phyloP scores from a whole-genome alignment of 2,113 vertebrate species.

The Dasypus novemcinctus region DNA sequence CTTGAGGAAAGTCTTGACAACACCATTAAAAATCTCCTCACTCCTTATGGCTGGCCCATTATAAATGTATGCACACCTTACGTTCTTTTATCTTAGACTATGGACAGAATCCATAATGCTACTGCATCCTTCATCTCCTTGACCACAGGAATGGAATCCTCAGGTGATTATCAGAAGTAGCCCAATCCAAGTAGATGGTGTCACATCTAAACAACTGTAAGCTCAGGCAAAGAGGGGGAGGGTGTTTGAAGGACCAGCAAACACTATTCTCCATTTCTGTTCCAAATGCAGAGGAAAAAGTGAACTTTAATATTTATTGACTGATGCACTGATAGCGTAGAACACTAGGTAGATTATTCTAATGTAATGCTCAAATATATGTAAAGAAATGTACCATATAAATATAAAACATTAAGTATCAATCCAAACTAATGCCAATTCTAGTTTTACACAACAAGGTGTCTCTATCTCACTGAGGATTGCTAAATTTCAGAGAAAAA shows the following conservation, averaged over 20 bases:
- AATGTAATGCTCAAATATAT: background rate
- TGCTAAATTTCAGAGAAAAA: background rate
- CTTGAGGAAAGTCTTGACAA: background rate
- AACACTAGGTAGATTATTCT: background rate
- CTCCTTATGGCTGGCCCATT: background rate
- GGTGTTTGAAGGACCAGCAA: background rate
- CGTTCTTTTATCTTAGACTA: background rate
- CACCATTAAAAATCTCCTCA: background rate
- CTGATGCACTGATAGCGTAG: background rate
- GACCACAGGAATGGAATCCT: background rate
- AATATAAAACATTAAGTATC: background rate
- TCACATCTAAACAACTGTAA: background rate
- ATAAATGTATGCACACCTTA: background rate
- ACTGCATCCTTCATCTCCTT: background rate
- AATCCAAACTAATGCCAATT: background rate
- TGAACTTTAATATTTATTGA: background rate
- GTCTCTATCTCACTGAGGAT: background rate
- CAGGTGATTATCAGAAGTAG: background rate
- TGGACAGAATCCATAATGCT: background rate
- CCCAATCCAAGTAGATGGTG: background rate
- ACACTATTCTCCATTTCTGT: background rate
- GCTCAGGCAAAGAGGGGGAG: background rate
- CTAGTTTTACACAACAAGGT: background rate
- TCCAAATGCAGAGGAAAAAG: background rate
- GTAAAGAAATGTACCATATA: background rate